A percentile compares a stretch with the other conserved stretches of the same genome.
These are phyloP conservation scores for human (Homo sapiens) DNA, from an alignment of 2,113 vertebrate species.

Conservation along the genomic window GRCh38 chr2:67685501-67686000, in stretches of 20 bases:
- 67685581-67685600: not conserved
- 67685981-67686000: not conserved
- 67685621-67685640: not conserved
- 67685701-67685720: not conserved
- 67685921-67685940: not conserved
- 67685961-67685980: not conserved
- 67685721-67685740: not conserved
- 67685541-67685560: not conserved
- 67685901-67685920: not conserved
- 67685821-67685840: not conserved
- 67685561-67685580: not conserved
- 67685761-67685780: not conserved
- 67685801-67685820: not conserved
- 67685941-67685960: not conserved
- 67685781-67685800: not conserved
- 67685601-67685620: not conserved
- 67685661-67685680: not conserved
- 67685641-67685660: not conserved
- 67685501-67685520: not conserved
- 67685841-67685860: not conserved
- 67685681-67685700: not conserved
- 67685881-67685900: not conserved
- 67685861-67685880: not conserved
- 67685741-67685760: not conserved
- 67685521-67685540: not conserved